phyloP scores from a whole-genome alignment of 2,888 invertebrate species.

The Choreutis nemorana region DNA sequence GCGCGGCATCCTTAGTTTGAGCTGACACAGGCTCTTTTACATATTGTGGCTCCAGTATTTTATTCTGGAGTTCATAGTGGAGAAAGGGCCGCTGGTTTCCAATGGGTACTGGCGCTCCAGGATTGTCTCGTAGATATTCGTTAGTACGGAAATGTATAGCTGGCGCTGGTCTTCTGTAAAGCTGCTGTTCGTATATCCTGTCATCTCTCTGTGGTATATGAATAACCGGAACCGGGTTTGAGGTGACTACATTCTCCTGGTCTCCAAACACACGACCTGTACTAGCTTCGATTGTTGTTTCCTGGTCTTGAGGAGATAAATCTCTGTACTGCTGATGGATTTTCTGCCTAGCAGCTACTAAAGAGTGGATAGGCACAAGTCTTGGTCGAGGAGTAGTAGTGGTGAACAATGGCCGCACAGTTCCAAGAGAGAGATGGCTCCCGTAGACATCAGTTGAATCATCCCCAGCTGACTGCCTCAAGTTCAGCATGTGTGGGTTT shows the following conservation, averaged over 20 bases:
- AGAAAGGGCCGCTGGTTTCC: conserved; percentile 60
- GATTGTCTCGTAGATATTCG: conserved; percentile 58
- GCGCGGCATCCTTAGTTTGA: conserved; percentile 29
- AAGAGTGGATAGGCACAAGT: conserved; percentile 57
- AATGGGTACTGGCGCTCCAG: conserved; percentile 53
- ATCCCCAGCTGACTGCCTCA: conserved; percentile 69
- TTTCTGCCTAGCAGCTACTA: conserved; percentile 55
- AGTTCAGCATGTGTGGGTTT: conserved; percentile 62
- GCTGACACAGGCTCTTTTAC: conserved; percentile 30
- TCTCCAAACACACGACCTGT: conserved; percentile 61
- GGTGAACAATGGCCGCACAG: conserved; percentile 73
- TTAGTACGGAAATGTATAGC: conserved; percentile 48
- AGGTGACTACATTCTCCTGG: conserved; percentile 52
- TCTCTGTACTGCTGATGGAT: conserved; percentile 56
- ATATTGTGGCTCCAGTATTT: conserved; percentile 53
- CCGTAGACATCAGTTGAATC: conserved; percentile 76
- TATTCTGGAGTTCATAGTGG: conserved; percentile 54
- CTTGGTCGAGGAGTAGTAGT: conserved; percentile 68
- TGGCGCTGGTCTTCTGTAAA: conserved; percentile 38
- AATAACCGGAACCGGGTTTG: conserved; percentile 61
- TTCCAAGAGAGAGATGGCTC: conserved; percentile 68
- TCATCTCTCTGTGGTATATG: conserved; percentile 57
- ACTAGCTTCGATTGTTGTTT: conserved; percentile 58
- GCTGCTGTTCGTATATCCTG: conserved; percentile 42
- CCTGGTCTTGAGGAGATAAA: conserved; percentile 35